Percentiles rank a stretch among this genome's conserved stretches.
Conservation (phyloP, 2,113 vertebrate species). For the Ameiurus melas region DNA sequence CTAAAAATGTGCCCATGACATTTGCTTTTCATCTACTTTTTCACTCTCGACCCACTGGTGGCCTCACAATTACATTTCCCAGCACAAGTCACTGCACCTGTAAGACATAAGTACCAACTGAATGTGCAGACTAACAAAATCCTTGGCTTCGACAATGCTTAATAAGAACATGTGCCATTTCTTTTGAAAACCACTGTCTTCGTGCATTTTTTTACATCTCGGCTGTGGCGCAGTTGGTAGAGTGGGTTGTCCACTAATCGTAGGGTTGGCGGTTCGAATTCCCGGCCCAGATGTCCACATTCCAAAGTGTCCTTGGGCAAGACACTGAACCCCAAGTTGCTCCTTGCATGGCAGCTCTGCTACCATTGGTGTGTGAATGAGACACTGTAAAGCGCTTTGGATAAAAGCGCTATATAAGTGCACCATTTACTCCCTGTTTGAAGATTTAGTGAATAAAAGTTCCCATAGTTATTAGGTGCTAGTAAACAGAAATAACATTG, state of each 20-base stretch:
- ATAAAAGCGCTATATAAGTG: no score
- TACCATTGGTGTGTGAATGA: no score
- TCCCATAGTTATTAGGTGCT: neutral
- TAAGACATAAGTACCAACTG: neutral
- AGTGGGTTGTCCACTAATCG: no score
- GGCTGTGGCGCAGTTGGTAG: no score
- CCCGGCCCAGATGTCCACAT: no score
- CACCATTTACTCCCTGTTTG: neutral
- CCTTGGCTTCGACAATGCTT: neutral
- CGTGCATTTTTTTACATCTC: no score
- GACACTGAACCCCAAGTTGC: no score
- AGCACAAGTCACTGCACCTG: neutral
- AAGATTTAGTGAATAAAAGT: neutral
- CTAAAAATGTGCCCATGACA: neutral
- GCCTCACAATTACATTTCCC: neutral
- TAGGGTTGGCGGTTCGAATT: no score
- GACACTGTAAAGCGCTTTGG: no score
- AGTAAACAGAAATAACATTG: neutral
- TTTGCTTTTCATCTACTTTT: neutral
- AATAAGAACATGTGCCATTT: no score
- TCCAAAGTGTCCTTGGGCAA: no score
- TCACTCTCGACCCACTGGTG: constrained; percentile 1
- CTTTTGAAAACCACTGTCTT: neutral
- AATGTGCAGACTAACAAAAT: neutral
- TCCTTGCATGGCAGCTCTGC: no score